Conservation (phyloP, 1,140 invertebrate genomes). For the Aphelenchoides fujianensis region DNA sequence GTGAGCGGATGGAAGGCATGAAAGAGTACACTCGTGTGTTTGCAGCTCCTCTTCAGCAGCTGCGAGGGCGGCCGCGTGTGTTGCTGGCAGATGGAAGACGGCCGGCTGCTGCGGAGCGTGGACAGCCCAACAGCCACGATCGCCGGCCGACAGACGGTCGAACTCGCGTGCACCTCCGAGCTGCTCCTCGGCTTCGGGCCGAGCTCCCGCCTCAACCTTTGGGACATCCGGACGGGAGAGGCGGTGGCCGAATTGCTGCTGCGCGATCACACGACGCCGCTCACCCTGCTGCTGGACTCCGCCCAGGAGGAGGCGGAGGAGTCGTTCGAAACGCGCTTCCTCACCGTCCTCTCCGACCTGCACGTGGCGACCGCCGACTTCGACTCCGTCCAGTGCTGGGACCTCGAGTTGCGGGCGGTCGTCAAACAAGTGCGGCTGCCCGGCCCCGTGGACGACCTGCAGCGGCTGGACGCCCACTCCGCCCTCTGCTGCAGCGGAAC, state of each 20-base stretch:
- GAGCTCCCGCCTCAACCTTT: constrained; percentile 21
- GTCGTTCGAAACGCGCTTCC: background rate
- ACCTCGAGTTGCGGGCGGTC: constrained; percentile 17
- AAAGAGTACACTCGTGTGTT: background rate
- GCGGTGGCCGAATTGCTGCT: constrained; percentile 17
- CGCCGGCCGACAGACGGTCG: background rate
- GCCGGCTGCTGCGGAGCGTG: constrained; percentile 28
- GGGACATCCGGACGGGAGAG: constrained; percentile 25
- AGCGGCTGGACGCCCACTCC: constrained; percentile 14
- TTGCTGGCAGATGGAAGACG: constrained; percentile 45
- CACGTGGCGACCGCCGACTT: constrained; percentile 10
- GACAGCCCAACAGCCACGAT: constrained; percentile 11
- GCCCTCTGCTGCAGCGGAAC: constrained; percentile 21
- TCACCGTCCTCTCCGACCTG: background rate
- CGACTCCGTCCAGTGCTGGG: constrained; percentile 36
- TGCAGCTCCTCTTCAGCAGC: constrained; percentile 42
- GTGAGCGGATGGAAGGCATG: constrained; percentile 27
- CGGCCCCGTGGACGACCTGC: background rate
- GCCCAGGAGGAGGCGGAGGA: background rate
- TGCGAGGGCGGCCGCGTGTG: constrained; percentile 45
- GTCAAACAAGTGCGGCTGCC: constrained; percentile 34
- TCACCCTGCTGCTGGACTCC: constrained; percentile 20
- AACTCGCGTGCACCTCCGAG: constrained; percentile 29
- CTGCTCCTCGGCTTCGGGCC: constrained; percentile 30
- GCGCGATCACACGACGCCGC: constrained; percentile 19